Evolutionary conservation across 2,888 invertebrate species (phyloP).

Genomic region (Sisyra terminalis): DNA sequence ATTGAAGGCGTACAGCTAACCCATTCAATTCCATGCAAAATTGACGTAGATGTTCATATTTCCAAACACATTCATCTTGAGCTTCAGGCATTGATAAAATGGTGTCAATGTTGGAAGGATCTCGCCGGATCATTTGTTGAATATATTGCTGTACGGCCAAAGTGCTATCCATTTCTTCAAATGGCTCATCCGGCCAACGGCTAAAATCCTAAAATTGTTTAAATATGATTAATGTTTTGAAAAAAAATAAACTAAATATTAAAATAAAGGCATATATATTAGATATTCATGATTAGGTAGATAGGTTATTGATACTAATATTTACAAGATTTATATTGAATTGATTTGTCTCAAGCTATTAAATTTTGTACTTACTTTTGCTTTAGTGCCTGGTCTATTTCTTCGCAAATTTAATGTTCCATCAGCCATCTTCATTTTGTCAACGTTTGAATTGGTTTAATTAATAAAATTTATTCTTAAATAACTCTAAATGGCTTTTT

Average conservation of each 20-base stretch:
- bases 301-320: too few relatives aligned
- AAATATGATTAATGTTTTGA: too few relatives aligned
- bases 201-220: conserved; percentile 77
- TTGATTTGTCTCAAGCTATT: too few relatives aligned
- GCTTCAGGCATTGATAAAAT: conserved; percentile 93
- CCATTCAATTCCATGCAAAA: conserved; percentile 99
- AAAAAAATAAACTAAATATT: too few relatives aligned
- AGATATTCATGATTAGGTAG: too few relatives aligned
- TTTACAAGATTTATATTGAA: too few relatives aligned
- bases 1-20: conserved; percentile 89
- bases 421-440: conserved; percentile 71
- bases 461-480: too few relatives aligned
- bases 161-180: conserved; percentile 99
- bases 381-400: conserved; percentile 83
- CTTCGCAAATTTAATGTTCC: conserved; percentile 65
- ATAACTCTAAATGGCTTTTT: too few relatives aligned
- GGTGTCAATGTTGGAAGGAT: conserved; percentile 83
- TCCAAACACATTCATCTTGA: conserved; percentile 99
- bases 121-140: conserved; percentile 88
- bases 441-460: not conserved
- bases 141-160: conserved; percentile 97
- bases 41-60: conserved; percentile 97
- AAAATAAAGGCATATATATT: too few relatives aligned
- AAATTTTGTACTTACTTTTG: conserved; percentile 42
- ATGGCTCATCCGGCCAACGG: conserved; percentile 94